Conservation (phyloP, 2,113 vertebrate species). For the Petroica traversi region DNA sequence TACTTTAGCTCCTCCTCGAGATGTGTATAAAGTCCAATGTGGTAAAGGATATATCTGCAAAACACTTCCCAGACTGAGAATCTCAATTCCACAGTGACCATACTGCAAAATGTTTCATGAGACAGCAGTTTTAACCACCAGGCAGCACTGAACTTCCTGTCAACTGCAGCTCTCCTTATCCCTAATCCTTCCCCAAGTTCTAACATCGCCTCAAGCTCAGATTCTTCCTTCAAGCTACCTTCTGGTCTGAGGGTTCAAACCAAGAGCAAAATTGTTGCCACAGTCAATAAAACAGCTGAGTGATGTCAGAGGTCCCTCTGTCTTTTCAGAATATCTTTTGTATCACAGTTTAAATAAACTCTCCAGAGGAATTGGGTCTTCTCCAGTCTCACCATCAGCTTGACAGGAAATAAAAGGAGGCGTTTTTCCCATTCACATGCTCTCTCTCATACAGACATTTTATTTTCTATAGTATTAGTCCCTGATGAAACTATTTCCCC, state of each 20-base stretch:
- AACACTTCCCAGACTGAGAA: neutral
- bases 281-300: constrained; percentile 15
- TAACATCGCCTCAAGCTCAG: neutral
- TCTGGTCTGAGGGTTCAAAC: neutral
- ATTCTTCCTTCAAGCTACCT: neutral
- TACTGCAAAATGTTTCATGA: neutral
- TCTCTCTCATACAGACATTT: neutral
- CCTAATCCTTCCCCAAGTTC: neutral
- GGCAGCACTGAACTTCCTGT: neutral
- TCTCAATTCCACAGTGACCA: neutral
- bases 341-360: neutral
- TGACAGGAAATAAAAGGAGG: neutral
- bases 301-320: neutral
- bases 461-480: neutral
- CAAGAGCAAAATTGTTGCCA: neutral
- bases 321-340: neutral
- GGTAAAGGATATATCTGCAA: neutral
- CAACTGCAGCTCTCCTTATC: neutral
- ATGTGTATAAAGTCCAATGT: rapidly evolving
- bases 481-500: neutral
- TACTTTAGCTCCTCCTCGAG: neutral
- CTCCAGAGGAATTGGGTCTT: neutral
- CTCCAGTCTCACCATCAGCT: neutral
- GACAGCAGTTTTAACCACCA: neutral
- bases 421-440: neutral